Conservation (phyloP, 2,113 vertebrate genomes). For the Eira barbara region DNA sequence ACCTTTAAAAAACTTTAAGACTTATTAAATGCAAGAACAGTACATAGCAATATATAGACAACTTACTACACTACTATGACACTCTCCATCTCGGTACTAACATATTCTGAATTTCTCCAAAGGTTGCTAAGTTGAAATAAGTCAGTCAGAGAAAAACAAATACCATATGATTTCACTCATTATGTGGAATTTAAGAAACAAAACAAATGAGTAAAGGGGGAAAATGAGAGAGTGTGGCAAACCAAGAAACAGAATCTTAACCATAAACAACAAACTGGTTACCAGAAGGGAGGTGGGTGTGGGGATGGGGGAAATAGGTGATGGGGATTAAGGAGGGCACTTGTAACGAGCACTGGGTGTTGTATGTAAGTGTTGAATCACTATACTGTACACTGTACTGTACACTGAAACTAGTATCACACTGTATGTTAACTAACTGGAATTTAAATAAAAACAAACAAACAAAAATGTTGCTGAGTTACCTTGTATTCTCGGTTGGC, state of each 20-base stretch:
- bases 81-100: not conserved
- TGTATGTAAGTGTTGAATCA: not conserved
- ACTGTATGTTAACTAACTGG: not conserved
- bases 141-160: not conserved
- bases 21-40: not conserved
- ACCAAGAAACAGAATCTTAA: not conserved
- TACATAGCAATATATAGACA: not conserved
- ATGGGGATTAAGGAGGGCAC: not conserved
- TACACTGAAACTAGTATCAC: not conserved
- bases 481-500: slow-evolving; percentile 97
- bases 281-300: not conserved
- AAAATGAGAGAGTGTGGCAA: not conserved
- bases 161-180: not conserved
- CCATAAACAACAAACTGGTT: not conserved
- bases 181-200: not conserved
- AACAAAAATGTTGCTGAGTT: not conserved
- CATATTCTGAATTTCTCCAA: not conserved
- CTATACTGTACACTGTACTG: not conserved
- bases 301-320: not conserved
- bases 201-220: not conserved
- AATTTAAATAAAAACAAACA: not conserved
- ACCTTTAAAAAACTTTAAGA: not conserved
- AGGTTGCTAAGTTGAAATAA: not conserved
- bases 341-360: not conserved
- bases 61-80: not conserved